phyloP scores from a whole-genome alignment of 2,113 vertebrate genomes.

The Naja naja region DNA sequence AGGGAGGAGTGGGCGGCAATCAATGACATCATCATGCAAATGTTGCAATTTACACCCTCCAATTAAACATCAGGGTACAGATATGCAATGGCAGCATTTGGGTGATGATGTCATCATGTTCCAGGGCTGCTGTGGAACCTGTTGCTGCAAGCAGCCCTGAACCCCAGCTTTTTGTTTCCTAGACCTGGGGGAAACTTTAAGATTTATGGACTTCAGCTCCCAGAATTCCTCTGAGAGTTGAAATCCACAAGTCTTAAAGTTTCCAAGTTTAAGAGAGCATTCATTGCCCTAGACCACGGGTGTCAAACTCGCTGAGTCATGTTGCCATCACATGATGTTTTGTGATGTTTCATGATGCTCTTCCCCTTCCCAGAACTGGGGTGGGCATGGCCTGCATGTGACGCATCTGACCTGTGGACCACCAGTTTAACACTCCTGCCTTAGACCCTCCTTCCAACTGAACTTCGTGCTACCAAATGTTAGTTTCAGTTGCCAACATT shows the following conservation, averaged over 20 bases:
- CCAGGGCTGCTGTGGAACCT: background rate
- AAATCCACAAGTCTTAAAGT: background rate
- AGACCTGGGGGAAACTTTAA: background rate
- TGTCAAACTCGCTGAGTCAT: too few relatives aligned
- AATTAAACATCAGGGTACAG: background rate
- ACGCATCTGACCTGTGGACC: too few relatives aligned
- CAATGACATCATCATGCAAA: background rate
- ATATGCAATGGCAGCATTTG: background rate
- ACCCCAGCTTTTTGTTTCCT: background rate
- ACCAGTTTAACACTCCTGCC: too few relatives aligned
- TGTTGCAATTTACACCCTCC: background rate
- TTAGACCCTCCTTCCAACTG: background rate
- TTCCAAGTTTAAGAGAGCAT: too few relatives aligned
- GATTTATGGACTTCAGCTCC: too few relatives aligned
- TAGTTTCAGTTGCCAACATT: background rate
- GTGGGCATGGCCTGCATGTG: too few relatives aligned
- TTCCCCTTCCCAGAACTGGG: too few relatives aligned
- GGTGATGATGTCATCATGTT: background rate
- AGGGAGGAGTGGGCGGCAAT: background rate
- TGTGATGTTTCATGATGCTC: too few relatives aligned
- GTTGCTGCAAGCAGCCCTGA: background rate
- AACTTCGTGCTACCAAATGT: background rate
- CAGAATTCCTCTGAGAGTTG: background rate
- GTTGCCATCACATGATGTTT: too few relatives aligned
- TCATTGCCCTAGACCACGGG: too few relatives aligned